Evolutionary conservation across 2,797 vertebrate species (phyloP).

Genomic region (Sebastes umbrosus): DNA sequence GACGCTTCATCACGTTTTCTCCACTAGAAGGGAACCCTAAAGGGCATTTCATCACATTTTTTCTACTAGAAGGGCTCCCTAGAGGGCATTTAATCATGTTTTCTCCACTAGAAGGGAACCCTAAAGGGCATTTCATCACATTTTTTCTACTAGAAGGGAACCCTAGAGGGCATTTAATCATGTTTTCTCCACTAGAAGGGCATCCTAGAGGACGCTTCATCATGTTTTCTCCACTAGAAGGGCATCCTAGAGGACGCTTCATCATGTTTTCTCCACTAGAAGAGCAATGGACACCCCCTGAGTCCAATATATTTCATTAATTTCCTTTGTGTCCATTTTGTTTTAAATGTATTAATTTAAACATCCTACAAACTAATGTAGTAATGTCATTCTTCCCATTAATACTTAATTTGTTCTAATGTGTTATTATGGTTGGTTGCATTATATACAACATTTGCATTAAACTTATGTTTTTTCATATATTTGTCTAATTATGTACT

Average conservation of each 20-base stretch:
- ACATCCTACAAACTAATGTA: background rate
- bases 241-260: rapidly evolving
- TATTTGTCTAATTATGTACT: background rate
- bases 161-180: too few relatives aligned
- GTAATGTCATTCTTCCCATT: background rate
- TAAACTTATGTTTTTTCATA: background rate
- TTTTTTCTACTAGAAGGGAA: too few relatives aligned
- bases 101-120: too few relatives aligned
- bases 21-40: too few relatives aligned
- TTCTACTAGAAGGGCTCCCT: too few relatives aligned
- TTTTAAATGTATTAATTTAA: background rate
- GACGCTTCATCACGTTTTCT: too few relatives aligned
- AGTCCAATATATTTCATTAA: background rate
- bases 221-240: too few relatives aligned
- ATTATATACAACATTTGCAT: background rate
- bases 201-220: rapidly evolving
- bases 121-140: too few relatives aligned
- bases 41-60: too few relatives aligned
- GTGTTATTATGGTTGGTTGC: background rate
- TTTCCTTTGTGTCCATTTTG: background rate
- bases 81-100: rapidly evolving
- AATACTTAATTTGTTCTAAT: background rate
- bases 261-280: too few relatives aligned
- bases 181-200: too few relatives aligned
- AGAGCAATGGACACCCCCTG: too few relatives aligned